phyloP scores from a whole-genome alignment of 1,140 invertebrate genomes.

The Lepidurus apus region DNA sequence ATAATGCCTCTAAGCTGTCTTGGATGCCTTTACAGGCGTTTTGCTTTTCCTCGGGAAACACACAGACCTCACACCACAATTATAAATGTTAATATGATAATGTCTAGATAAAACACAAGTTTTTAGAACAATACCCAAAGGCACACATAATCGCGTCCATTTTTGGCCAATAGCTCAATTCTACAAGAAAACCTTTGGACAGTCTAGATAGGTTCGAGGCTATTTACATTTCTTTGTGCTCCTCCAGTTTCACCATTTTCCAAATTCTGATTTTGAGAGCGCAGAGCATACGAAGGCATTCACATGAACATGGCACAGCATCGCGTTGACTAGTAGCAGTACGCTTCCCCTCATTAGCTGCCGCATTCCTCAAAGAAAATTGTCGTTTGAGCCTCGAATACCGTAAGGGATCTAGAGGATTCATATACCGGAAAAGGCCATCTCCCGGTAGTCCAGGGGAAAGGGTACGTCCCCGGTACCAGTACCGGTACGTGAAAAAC shows the following conservation, averaged over 20 bases:
- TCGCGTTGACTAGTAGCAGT: conserved; percentile 38
- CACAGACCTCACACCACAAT: not conserved
- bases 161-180: not conserved
- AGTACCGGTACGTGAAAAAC: conserved; percentile 83
- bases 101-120: not conserved
- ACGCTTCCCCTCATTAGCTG: not conserved
- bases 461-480: conserved; percentile 58
- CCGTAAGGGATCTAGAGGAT: conserved; percentile 35
- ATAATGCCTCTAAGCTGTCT: not conserved
- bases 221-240: not conserved
- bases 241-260: not conserved
- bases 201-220: not conserved
- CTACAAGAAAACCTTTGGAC: not conserved
- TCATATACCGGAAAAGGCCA: conserved; percentile 69
- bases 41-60: not conserved
- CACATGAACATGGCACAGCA: conserved; percentile 63
- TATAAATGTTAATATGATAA: not conserved
- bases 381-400: conserved; percentile 20
- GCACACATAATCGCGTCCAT: too few species aligned
- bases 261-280: conserved; percentile 37
- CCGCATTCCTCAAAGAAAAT: conserved; percentile 20
- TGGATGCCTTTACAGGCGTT: not conserved
- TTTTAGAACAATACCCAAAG: too few species aligned
- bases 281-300: conserved; percentile 57
- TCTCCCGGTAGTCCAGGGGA: conserved; percentile 66